These are phyloP conservation scores for Drosophila melanosoma DNA, from an alignment of 2,888 invertebrate genomes.

Conservation along the genomic window DNA sequence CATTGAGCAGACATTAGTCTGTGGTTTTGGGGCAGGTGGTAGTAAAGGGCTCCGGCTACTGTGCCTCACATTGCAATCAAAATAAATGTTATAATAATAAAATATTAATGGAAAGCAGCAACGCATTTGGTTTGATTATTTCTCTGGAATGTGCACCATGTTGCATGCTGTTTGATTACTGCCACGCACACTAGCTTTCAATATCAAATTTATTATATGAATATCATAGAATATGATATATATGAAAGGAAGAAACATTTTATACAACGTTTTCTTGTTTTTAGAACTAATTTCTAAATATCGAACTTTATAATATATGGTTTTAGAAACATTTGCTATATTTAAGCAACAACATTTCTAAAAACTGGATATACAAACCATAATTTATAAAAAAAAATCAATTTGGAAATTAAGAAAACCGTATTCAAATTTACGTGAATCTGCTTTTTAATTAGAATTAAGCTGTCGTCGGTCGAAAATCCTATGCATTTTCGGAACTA, in stretches of 20 bases:
- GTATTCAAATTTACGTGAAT: background rate
- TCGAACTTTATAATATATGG: background rate
- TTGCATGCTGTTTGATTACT: conserved; percentile 8
- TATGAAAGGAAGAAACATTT: too few species aligned
- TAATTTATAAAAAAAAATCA: background rate
- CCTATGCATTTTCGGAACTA: background rate
- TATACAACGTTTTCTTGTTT: background rate
- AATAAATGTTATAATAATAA: conserved; percentile 40
- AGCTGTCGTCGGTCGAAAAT: background rate
- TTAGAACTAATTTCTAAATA: background rate
- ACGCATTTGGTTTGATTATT: background rate
- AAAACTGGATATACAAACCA: background rate
- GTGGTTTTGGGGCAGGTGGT: conserved; percentile 6
- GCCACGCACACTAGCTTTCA: background rate
- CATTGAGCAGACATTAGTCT: background rate
- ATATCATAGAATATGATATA: too few species aligned
- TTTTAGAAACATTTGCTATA: background rate
- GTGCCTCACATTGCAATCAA: conserved; percentile 46
- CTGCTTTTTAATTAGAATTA: background rate
- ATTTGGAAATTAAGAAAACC: background rate
- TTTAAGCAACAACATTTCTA: background rate
- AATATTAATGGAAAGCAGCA: conserved; percentile 9
- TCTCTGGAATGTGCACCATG: conserved; percentile 27
- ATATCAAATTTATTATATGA: background rate
- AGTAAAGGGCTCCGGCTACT: conserved; percentile 11